Evolutionary conservation across 1,140 invertebrate genomes (phyloP), one percentile per base, ranked within the genome.

Genomic region (Hesperophylax magnus): DNA sequence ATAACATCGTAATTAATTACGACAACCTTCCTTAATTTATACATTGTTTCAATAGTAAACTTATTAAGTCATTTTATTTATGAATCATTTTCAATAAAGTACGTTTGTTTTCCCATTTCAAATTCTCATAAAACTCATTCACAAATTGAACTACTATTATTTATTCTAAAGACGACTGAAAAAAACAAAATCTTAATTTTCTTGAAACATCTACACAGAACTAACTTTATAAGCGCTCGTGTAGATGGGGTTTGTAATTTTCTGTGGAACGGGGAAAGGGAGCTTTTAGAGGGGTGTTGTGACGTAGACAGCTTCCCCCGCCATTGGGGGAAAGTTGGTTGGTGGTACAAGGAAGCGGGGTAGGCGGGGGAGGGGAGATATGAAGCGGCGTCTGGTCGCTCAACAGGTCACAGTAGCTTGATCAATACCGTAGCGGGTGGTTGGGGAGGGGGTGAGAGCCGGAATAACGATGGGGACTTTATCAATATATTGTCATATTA

Each of bases 331-430:
- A 47, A 39, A 14, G 9, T 47, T 11, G 39, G 9, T 47, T 14
- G 1, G 39, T 0, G 27, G 27, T 63, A 6, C 22, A 24, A n/a
- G n/a, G n/a, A n/a, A n/a, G n/a, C n/a, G n/a, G 5, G 24, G 22
- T 3, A 11, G 56, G 24, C 14, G 20, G 65, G n/a, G 34, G 53
- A n/a, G 31, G 61, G 52, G 17, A 54, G 80, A 47, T 58, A 67
- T 65, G 67, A 76, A 69, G 61, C 39, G 80, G 67, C 80, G 67
- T 58, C 67, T 52, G 72, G 78, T 47, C 39, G 39, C 78, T 79
- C 81, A 82, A 82, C 81, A 82, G 81, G 81, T 82, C 81, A 61
- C 75, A 75, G 72, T 75, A 58, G 77, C 77, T 74, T 82, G 81
- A 82, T 82, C 81, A 82, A 82, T 82, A 82, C 81, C 22, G 27